phyloP scores from a whole-genome alignment of 2,797 vertebrate genomes.

The Lagocephalus sceleratus region DNA sequence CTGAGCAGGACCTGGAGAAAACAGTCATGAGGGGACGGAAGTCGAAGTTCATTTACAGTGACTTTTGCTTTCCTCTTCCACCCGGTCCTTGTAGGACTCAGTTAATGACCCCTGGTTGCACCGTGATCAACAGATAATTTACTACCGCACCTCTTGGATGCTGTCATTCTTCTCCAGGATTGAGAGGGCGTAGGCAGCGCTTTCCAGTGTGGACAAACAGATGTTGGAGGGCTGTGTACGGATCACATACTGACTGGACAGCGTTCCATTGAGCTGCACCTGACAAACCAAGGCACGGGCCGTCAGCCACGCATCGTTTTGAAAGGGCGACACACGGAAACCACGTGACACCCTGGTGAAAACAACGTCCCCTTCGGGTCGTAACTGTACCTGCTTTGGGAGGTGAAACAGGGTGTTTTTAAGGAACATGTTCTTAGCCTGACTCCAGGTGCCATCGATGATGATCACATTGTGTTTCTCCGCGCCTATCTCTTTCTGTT shows the following conservation, averaged over 20 bases:
- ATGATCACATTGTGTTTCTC: slow-evolving; percentile 84
- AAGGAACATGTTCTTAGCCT: slow-evolving; percentile 97
- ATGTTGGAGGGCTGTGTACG: slow-evolving; percentile 93
- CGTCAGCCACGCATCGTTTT: not conserved
- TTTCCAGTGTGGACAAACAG: slow-evolving; percentile 95
- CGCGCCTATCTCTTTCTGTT: slow-evolving; percentile 50
- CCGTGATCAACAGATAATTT: not conserved
- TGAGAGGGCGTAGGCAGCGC: slow-evolving; percentile 87
- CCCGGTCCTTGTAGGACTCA: too few relatives aligned
- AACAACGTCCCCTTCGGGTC: too few relatives aligned
- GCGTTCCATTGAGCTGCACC: slow-evolving; percentile 87
- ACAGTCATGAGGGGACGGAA: not conserved
- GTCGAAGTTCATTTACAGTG: not conserved
- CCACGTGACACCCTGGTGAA: too few relatives aligned
- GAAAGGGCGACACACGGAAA: not conserved
- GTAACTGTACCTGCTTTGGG: slow-evolving; percentile 84
- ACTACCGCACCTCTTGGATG: slow-evolving; percentile 85
- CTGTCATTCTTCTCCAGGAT: slow-evolving; percentile 85
- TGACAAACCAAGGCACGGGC: slow-evolving; percentile 51
- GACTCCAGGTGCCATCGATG: slow-evolving; percentile 97
- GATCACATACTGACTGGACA: slow-evolving; percentile 96
- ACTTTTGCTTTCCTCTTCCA: too few relatives aligned
- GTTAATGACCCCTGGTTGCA: too few relatives aligned
- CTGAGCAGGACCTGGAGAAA: slow-evolving; percentile 83
- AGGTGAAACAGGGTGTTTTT: slow-evolving; percentile 90